A percentile compares a stretch with the other conserved stretches of the same genome.
phyloP scores from a whole-genome alignment of 2,888 invertebrate species.

The Gastracanthus pulcherrimus region DNA sequence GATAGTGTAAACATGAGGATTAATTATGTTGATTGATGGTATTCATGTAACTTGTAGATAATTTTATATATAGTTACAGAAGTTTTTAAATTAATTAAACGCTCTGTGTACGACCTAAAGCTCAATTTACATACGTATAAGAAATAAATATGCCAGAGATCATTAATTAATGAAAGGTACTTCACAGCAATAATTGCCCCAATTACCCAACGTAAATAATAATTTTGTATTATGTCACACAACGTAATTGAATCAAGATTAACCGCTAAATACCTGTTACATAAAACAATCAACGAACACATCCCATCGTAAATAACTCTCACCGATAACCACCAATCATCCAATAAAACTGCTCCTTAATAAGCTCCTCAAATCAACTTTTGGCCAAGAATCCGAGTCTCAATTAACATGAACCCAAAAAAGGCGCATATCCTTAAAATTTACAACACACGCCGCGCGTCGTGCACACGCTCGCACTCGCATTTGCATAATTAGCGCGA shows the following conservation, averaged over 20 bases:
- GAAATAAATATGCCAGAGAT: no score
- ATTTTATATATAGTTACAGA: no score
- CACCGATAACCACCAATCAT: not conserved
- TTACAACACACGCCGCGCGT: not conserved
- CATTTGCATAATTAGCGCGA: constrained; percentile 49
- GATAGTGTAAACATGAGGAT: no score
- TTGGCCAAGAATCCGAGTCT: constrained; percentile 35
- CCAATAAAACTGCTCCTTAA: not conserved
- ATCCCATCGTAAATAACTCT: constrained; percentile 26
- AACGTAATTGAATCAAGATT: not conserved
- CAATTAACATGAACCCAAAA: constrained; percentile 16
- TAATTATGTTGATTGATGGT: no score
- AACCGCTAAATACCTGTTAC: not conserved
- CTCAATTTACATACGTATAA: no score
- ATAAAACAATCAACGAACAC: not conserved
- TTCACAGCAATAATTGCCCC: no score
- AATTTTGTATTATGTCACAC: not conserved
- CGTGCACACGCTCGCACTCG: constrained; percentile 30
- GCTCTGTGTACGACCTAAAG: no score
- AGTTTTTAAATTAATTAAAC: no score
- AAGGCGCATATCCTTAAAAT: constrained; percentile 13
- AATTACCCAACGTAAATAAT: no score
- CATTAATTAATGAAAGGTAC: no score
- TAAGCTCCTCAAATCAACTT: constrained; percentile 32
- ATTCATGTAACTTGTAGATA: no score